phyloP scores from a whole-genome alignment of 1,140 invertebrate species.

The Leptinotarsa undecemlineata region DNA sequence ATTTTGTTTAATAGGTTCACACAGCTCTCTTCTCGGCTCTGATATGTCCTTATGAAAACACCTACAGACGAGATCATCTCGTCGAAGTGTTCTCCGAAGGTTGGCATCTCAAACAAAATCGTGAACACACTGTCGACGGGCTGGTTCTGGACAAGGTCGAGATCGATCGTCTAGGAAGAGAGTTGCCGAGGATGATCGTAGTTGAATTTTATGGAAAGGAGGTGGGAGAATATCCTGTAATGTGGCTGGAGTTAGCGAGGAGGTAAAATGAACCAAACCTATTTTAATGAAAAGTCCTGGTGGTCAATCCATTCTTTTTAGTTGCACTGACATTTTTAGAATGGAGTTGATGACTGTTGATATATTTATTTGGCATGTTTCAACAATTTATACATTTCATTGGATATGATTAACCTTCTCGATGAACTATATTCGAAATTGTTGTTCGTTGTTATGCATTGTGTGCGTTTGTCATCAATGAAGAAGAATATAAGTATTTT shows the following conservation, averaged over 20 bases:
- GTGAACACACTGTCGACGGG: conserved; percentile 44
- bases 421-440: too few relatives aligned
- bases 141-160: conserved; percentile 59
- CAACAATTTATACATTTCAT: too few relatives aligned
- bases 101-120: conserved; percentile 64
- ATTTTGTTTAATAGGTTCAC: conserved; percentile 57
- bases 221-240: conserved; percentile 72
- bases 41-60: conserved; percentile 70
- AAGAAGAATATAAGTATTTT: too few relatives aligned
- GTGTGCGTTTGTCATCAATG: too few relatives aligned
- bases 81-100: conserved; percentile 85
- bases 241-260: conserved; percentile 81
- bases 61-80: conserved; percentile 61
- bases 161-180: conserved; percentile 62
- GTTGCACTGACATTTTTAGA: too few relatives aligned
- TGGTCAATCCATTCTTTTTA: too few relatives aligned
- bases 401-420: too few relatives aligned
- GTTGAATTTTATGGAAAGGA: conserved; percentile 78
- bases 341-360: too few relatives aligned
- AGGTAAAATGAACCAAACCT: conserved; percentile 54
- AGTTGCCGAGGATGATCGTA: conserved; percentile 69
- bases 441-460: too few relatives aligned
- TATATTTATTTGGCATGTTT: too few relatives aligned
- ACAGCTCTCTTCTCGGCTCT: conserved; percentile 68
- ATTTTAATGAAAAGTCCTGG: too few relatives aligned